Base-by-base conservation (phyloP, 2,113 vertebrate genomes). In the Piaya cayana region DNA sequence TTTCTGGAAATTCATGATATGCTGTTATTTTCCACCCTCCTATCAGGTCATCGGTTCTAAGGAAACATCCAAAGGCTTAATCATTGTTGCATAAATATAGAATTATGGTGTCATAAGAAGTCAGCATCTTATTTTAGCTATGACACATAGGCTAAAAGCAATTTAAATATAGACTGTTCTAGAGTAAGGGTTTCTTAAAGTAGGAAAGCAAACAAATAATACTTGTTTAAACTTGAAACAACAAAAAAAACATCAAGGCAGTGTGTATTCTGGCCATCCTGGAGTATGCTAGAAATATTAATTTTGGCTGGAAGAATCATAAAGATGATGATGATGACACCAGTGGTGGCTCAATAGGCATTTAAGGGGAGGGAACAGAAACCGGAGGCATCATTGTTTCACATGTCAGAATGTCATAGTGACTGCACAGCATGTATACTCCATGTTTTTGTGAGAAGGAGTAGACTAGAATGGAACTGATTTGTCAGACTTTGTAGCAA, bases 71-170 rank as follows among this genome's bases (percentile, higher is more conserved):
- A 78, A 82, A 95, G 84, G 60, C 92, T 97, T 91, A 95, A 94
- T 93, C 88, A 93, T 92, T 96, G 95, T 92, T 82, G 68, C 87
- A 69, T 93, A 96, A 97, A 90, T 92, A 93, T 50, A 94, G 77
- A 94, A 88, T 82, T 81, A 96, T 88, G 90, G 23, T 64, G 87
- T 88, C 75, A 4, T 86, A 95, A 96, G 93, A 95, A 82, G 87
- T 87, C 87, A 91, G 58, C 62, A 58, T 77, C 95, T 96, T 97
- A 95, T 87, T 98, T 97, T 96, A 97, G 71, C 94, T 87, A 91
- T 94, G 92, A 96, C 74, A 93, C 88, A 86, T 86, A 87, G 63
- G 77, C 96, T 96, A 91, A 95, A 96, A 94, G 58, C 43, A 87
- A 88, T 79, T 95, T 92, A 97, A 95, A 89, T 96, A 97, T 15